A percentile compares a stretch with the other conserved stretches of the same genome.
These are phyloP conservation scores for Scaptomyza tumidula DNA, from an alignment of 2,888 invertebrate genomes.

Conservation along the genomic window DNA sequence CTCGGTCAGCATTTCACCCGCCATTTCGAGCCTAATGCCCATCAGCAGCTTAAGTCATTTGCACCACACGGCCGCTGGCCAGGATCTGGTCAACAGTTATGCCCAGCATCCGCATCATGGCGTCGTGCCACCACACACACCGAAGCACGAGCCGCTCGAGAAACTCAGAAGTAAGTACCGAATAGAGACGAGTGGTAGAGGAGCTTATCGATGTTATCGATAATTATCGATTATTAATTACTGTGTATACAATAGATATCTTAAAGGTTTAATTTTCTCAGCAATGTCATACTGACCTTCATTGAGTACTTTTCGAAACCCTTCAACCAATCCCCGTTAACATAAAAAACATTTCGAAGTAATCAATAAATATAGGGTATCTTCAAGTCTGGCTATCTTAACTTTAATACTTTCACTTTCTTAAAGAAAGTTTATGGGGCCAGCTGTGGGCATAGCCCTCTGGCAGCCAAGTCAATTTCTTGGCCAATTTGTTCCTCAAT, in stretches of 20 bases:
- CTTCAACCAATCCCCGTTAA: too few species aligned
- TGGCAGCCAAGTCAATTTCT: conserved; percentile 59
- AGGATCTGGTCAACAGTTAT: conserved; percentile 85
- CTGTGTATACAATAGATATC: neutral
- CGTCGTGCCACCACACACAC: conserved; percentile 86
- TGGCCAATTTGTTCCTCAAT: conserved; percentile 73
- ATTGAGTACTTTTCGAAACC: too few species aligned
- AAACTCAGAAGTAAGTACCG: conserved; percentile 88
- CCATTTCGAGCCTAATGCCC: conserved; percentile 86
- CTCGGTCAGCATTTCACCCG: conserved; percentile 87
- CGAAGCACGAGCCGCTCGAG: conserved; percentile 88
- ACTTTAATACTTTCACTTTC: neutral
- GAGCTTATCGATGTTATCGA: neutral
- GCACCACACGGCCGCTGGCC: conserved; percentile 83
- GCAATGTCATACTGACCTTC: too few species aligned
- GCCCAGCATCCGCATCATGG: conserved; percentile 87
- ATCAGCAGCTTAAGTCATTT: conserved; percentile 84
- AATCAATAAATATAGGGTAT: neutral
- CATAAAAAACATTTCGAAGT: neutral
- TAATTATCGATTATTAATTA: neutral
- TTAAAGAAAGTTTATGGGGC: conserved; percentile 42
- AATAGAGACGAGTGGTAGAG: conserved; percentile 46
- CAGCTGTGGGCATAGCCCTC: conserved; percentile 29
- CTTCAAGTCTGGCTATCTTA: neutral
- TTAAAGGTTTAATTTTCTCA: too few species aligned